phyloP scores from a whole-genome alignment of 1,140 invertebrate species.

The Pomphorhynchus laevis region DNA sequence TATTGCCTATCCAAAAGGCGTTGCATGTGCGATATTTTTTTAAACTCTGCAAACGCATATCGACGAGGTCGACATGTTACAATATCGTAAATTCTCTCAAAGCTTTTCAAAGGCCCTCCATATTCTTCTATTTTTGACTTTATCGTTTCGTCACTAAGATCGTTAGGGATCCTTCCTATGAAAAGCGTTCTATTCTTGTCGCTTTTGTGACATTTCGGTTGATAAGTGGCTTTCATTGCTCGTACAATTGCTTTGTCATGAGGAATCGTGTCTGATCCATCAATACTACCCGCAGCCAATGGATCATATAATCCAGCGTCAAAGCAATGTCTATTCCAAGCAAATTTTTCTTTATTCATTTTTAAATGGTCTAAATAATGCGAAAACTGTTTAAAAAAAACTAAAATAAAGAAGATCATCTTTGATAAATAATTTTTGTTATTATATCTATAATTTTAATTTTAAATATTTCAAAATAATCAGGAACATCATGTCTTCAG shows the following conservation, averaged over 20 bases:
- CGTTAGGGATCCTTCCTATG: not conserved
- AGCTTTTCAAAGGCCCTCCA: constrained; percentile 28
- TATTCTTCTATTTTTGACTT: too few relatives aligned
- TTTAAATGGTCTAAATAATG: too few relatives aligned
- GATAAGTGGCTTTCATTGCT: constrained; percentile 32
- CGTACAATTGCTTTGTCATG: constrained; percentile 39
- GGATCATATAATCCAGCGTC: constrained; percentile 15
- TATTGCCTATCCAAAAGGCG: constrained; percentile 27
- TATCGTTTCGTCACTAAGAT: constrained; percentile 4
- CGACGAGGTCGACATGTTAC: constrained; percentile 41
- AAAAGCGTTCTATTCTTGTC: constrained; percentile 1
- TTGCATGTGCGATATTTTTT: constrained; percentile 25
- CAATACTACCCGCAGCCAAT: constrained; percentile 36
- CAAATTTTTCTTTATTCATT: too few relatives aligned
- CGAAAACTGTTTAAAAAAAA: too few relatives aligned
- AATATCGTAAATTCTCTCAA: constrained; percentile 34
- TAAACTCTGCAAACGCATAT: constrained; percentile 50
- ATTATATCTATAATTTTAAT: too few relatives aligned
- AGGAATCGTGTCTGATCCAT: constrained; percentile 40
- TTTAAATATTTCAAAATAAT: too few relatives aligned
- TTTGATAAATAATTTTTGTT: too few relatives aligned
- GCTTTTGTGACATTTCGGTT: constrained; percentile 24
- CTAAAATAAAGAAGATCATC: too few relatives aligned
- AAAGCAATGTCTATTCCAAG: not conserved
- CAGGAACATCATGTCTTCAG: too few relatives aligned